Evolutionary conservation across 2,888 invertebrate species (phyloP), one percentile per base, ranked within the genome.

Genomic region (Thelaira solivaga): DNA sequence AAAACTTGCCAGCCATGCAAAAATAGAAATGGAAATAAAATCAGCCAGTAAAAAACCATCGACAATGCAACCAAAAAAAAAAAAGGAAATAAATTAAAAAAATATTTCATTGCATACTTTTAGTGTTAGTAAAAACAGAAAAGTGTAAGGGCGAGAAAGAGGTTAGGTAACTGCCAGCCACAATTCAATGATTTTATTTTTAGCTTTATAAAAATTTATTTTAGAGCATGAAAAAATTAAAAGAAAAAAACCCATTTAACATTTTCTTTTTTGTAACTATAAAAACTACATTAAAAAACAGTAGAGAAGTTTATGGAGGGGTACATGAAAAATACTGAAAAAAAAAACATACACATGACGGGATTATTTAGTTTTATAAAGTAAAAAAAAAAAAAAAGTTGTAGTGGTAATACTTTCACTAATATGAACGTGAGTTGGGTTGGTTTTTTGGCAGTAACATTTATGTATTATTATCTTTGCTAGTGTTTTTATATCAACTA

Each of bases 401-500:
- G 64, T 34, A 24, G 29, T 47, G 49, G 4, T 34, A 51, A 49
- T 57, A 73, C 64, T 65, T 57, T 73, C 57, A 73, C 73, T 65
- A 73, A 57, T 65, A 43, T 26, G 31, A 64, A 49, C 65, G 49
- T 16, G 65, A 62, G 16, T 29, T 34, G 49, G 26, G 7, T 41
- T 39, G n/a, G n/a, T 39, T 39, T 13, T 31, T 29, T 39, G n/a
- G 7, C 36, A 39, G 5, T 1, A 39, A 6, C 13, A 39, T 3
- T 39, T 16, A 26, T 26, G 4, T 5, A 5, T 26, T 26, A 5
- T 26, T 26, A 6, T 6, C 26, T 5, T 5, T 26, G 4, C 6
- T 26, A 26, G 6, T 26, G 26, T n/a, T n/a, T n/a, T n/a, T n/a
- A n/a, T n/a, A n/a, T n/a, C n/a, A n/a, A n/a, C n/a, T n/a, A n/a